Percentiles rank a stretch among this genome's conserved stretches.
Conservation (phyloP, 2,888 invertebrate genomes). For the Sepioteuthis lessoniana region DNA sequence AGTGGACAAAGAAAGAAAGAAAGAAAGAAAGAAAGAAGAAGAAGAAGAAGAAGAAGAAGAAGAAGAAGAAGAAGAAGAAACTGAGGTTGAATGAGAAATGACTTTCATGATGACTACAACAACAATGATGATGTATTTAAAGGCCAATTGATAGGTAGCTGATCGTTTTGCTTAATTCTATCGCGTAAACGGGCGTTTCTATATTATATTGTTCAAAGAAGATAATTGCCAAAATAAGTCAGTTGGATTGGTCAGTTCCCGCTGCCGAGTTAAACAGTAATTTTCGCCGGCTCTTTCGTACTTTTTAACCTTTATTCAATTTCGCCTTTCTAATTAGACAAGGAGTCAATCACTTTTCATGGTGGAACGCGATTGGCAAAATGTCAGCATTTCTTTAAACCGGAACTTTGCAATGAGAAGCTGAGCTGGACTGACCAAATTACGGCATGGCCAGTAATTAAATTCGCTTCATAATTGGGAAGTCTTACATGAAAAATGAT, state of each 20-base stretch:
- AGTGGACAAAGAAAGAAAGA: background rate
- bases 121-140: background rate
- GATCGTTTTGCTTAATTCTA: background rate
- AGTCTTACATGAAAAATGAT: constrained; percentile 10
- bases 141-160: background rate
- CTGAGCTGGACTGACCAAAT: background rate
- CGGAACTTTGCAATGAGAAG: background rate
- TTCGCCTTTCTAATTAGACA: background rate
- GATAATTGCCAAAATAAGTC: background rate
- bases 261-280: background rate
- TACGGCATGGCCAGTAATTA: background rate
- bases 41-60: background rate
- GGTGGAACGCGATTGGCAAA: background rate
- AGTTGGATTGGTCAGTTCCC: background rate
- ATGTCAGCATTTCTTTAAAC: constrained; percentile 2
- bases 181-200: background rate
- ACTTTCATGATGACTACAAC: background rate
- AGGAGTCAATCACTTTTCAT: background rate
- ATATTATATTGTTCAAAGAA: background rate
- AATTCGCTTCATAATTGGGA: background rate
- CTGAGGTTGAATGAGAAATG: background rate
- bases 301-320: background rate
- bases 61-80: background rate
- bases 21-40: background rate
- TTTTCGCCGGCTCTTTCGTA: background rate